These are phyloP conservation scores for Rhingia rostrata DNA, from an alignment of 2,888 invertebrate species.

Conservation along the genomic window DNA sequence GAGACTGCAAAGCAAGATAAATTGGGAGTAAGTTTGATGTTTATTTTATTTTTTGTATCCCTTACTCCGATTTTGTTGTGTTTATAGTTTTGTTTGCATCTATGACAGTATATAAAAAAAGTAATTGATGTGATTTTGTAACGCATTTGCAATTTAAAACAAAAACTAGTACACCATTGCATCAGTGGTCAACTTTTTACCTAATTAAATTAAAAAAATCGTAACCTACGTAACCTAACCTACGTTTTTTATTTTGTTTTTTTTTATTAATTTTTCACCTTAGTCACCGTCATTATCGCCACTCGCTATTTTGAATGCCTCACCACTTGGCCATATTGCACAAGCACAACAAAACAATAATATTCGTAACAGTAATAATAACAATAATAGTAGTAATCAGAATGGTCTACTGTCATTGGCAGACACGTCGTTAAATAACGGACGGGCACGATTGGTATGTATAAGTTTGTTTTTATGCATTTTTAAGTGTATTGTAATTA, in stretches of 20 bases:
- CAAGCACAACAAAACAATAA: slow-evolving; percentile 75
- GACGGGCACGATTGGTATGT: slow-evolving; percentile 78
- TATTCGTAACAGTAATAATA: slow-evolving; percentile 63
- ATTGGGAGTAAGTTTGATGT: slow-evolving; percentile 74
- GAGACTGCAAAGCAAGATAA: slow-evolving; percentile 79
- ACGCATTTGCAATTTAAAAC: slow-evolving; percentile 12
- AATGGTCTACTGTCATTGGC: slow-evolving; percentile 77
- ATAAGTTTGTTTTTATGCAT: slow-evolving; percentile 31
- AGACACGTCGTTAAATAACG: slow-evolving; percentile 75
- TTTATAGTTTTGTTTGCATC: neutral
- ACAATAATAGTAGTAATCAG: slow-evolving; percentile 59
- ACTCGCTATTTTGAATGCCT: slow-evolving; percentile 77
- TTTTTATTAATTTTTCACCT: slow-evolving; percentile 58
- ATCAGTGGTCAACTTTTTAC: neutral
- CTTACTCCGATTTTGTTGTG: slow-evolving; percentile 19
- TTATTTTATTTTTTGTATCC: slow-evolving; percentile 35
- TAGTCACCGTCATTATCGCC: slow-evolving; percentile 77
- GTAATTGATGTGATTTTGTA: slow-evolving; percentile 18
- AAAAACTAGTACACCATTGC: slow-evolving; percentile 6
- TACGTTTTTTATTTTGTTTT: slow-evolving; percentile 53
- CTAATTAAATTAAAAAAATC: neutral
- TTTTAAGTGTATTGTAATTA: slow-evolving; percentile 14
- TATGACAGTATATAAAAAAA: slow-evolving; percentile 19
- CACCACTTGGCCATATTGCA: slow-evolving; percentile 77
- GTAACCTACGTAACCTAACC: no score